Evolutionary conservation across 1,140 invertebrate species (phyloP).

Genomic region (Hyles euphorbiae): DNA sequence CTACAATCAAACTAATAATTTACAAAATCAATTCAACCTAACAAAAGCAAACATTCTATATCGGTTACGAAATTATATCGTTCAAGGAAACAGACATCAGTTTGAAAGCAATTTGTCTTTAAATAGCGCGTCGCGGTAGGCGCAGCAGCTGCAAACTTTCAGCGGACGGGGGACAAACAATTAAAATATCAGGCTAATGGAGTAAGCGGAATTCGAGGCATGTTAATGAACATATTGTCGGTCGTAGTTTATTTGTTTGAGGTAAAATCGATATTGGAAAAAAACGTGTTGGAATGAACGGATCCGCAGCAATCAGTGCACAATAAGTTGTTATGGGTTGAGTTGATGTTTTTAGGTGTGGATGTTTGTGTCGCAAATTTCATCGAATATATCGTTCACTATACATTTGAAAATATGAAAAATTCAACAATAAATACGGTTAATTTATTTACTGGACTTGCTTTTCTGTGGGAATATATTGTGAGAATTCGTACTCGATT

Average conservation of each 20-base stretch:
- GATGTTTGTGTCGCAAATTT: too few relatives aligned
- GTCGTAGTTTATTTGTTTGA: constrained; percentile 45
- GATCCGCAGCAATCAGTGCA: background rate
- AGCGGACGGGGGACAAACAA: constrained; percentile 50
- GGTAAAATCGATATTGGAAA: too few relatives aligned
- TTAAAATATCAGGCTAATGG: constrained; percentile 75
- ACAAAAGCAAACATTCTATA: background rate
- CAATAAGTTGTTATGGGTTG: too few relatives aligned
- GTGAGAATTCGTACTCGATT: too few relatives aligned
- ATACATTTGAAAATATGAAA: too few relatives aligned
- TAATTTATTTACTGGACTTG: too few relatives aligned
- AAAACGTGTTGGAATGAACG: background rate
- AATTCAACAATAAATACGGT: too few relatives aligned
- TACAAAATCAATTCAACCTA: background rate
- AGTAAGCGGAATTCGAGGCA: constrained; percentile 57
- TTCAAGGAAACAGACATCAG: constrained; percentile 38
- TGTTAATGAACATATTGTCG: constrained; percentile 69
- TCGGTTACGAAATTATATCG: constrained; percentile 5
- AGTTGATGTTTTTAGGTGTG: too few relatives aligned
- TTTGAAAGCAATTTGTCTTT: constrained; percentile 64
- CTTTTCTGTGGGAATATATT: too few relatives aligned
- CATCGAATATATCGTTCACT: too few relatives aligned
- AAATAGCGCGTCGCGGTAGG: constrained; percentile 65
- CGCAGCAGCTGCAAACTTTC: constrained; percentile 62
- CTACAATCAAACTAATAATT: background rate